Conservation (phyloP, 2,888 invertebrate species). For the Mechanitis mazaeus region DNA sequence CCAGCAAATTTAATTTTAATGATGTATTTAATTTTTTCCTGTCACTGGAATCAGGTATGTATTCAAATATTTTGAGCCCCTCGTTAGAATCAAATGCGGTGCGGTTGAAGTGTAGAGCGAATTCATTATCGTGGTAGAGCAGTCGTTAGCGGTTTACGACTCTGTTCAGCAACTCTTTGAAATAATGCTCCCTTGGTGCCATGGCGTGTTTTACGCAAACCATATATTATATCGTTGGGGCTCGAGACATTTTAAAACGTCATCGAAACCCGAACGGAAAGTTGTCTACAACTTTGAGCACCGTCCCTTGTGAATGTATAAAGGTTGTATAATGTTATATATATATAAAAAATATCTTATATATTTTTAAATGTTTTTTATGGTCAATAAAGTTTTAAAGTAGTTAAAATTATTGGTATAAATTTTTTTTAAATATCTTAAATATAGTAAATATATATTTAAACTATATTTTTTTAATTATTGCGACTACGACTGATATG, state of each 20-base stretch:
- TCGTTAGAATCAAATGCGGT: constrained; percentile 48
- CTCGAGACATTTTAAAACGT: constrained; percentile 24
- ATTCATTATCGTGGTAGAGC: constrained; percentile 68
- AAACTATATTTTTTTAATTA: too few species aligned
- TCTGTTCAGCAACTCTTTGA: constrained; percentile 65
- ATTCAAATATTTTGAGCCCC: constrained; percentile 46
- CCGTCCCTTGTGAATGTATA: constrained; percentile 4
- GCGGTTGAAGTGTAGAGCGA: constrained; percentile 57
- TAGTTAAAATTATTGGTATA: too few species aligned
- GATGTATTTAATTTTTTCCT: constrained; percentile 37
- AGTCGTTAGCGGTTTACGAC: constrained; percentile 70
- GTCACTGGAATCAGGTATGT: constrained; percentile 33
- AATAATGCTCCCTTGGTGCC: constrained; percentile 62
- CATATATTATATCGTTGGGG: constrained; percentile 23
- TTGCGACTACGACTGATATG: too few species aligned
- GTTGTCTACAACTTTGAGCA: constrained; percentile 4
- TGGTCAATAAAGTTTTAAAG: too few species aligned
- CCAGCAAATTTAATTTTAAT: constrained; percentile 28
- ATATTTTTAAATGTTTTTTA: too few species aligned
- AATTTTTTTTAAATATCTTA: too few species aligned
- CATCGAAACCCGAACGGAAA: constrained; percentile 12
- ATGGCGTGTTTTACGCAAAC: constrained; percentile 39
- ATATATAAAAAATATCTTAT: background rate
- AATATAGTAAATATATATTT: too few species aligned
- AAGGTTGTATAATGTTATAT: background rate